phyloP scores from a whole-genome alignment of 2,797 vertebrate species.

The Cichlasoma orientale region DNA sequence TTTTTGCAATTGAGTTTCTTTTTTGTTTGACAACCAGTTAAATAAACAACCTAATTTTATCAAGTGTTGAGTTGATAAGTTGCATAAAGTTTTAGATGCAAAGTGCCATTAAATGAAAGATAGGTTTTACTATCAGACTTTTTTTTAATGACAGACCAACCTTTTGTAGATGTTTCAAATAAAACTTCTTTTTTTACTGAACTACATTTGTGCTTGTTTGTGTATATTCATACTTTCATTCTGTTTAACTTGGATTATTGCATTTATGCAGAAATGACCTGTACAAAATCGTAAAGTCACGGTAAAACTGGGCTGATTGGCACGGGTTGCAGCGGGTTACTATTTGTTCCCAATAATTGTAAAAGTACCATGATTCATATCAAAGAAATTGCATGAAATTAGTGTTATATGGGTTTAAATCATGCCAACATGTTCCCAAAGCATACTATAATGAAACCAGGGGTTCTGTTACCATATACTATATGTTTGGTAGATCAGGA shows the following conservation, averaged over 20 bases:
- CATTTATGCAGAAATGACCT: neutral
- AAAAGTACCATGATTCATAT: neutral
- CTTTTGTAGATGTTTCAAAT: constrained; percentile 61
- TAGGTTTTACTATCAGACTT: constrained; percentile 85
- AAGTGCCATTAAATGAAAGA: constrained; percentile 56
- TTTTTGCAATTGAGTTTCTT: constrained; percentile 18
- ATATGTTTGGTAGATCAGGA: neutral
- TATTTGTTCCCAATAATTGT: neutral
- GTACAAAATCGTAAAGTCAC: neutral
- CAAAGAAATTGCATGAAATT: neutral
- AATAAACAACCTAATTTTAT: constrained; percentile 11
- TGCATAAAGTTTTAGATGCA: constrained; percentile 28
- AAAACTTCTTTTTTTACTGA: constrained; percentile 59
- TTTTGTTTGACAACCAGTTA: neutral
- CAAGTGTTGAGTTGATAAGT: constrained; percentile 15
- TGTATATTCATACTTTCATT: neutral
- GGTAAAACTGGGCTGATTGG: neutral
- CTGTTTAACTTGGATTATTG: neutral
- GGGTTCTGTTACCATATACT: neutral
- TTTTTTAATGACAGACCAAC: neutral
- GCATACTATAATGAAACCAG: neutral
- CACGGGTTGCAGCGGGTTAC: neutral
- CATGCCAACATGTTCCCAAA: neutral
- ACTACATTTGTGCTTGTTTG: constrained; percentile 7
- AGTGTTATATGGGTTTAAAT: neutral